phyloP scores from a whole-genome alignment of 1,140 invertebrate genomes.

The Liolophura sinensis region DNA sequence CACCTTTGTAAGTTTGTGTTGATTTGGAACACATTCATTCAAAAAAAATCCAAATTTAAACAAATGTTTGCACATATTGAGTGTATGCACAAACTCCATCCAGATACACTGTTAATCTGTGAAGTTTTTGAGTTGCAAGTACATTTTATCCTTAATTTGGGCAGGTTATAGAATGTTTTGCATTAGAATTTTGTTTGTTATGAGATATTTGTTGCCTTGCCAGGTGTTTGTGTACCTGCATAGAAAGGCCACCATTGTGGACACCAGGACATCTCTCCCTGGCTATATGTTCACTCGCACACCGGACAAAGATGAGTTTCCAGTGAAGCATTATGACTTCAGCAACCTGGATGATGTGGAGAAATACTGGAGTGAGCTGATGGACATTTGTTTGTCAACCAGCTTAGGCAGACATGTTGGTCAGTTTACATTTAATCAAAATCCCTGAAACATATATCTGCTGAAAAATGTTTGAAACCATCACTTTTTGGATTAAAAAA shows the following conservation, averaged over 20 bases:
- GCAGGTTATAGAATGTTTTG: background rate
- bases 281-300: slow-evolving; percentile 68
- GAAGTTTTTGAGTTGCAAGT: background rate
- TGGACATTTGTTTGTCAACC: slow-evolving; percentile 71
- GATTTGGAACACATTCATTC: no score
- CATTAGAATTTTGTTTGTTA: background rate
- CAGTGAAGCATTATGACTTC: slow-evolving; percentile 65
- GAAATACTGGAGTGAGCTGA: slow-evolving; percentile 75
- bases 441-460: no score
- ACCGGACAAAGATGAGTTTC: slow-evolving; percentile 58
- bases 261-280: slow-evolving; percentile 68
- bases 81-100: no score
- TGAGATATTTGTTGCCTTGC: slow-evolving; percentile 12
- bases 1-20: no score
- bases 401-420: slow-evolving; percentile 63
- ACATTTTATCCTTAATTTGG: background rate
- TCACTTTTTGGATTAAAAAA: no score
- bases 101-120: no score
- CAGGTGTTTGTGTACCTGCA: slow-evolving; percentile 73
- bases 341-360: slow-evolving; percentile 64
- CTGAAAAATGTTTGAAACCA: no score
- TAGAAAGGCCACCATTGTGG: slow-evolving; percentile 64
- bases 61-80: no score
- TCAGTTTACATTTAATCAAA: slow-evolving; percentile 1
- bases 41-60: no score